Conservation (phyloP, 2,797 vertebrate species). For the Naso thynnoides region DNA sequence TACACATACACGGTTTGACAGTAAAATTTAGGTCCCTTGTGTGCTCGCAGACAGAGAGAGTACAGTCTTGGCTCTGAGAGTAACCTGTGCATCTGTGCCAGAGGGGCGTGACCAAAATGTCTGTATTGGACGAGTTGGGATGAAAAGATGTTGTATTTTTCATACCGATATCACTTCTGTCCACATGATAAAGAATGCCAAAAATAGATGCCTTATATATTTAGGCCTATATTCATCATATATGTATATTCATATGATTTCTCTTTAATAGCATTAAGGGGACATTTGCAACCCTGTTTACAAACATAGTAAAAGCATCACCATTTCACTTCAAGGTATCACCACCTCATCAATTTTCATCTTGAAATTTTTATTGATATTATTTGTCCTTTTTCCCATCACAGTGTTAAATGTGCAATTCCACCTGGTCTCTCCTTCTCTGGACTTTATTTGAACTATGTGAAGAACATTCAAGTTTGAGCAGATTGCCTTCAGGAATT, state of each 20-base stretch:
- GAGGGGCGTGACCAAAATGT: too few species aligned
- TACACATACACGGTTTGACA: too few species aligned
- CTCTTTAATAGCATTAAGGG: conserved; percentile 74
- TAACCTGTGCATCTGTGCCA: too few species aligned
- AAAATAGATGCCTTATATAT: conserved; percentile 71
- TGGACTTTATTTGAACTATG: conserved; percentile 65
- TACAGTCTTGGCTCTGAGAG: too few species aligned
- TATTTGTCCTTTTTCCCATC: conserved; percentile 32
- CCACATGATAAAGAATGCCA: conserved; percentile 80
- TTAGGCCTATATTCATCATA: conserved; percentile 40
- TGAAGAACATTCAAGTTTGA: conserved; percentile 72
- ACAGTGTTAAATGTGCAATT: conserved; percentile 75
- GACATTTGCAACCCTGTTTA: conserved; percentile 80
- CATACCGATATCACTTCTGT: conserved; percentile 65
- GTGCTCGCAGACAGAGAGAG: too few species aligned
- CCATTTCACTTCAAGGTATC: conserved; percentile 68
- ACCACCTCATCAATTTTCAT: conserved; percentile 51
- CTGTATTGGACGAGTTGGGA: too few species aligned
- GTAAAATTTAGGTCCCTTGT: too few species aligned
- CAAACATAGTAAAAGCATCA: conserved; percentile 72
- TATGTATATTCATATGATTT: conserved; percentile 69
- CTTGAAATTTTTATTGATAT: conserved; percentile 36
- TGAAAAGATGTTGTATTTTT: not conserved
- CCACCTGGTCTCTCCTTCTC: conserved; percentile 50
- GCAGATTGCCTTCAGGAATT: conserved; percentile 58